Evolutionary conservation across 1,140 invertebrate genomes (phyloP), one percentile per base, ranked within the genome.

Genomic region (Cydia splendana): DNA sequence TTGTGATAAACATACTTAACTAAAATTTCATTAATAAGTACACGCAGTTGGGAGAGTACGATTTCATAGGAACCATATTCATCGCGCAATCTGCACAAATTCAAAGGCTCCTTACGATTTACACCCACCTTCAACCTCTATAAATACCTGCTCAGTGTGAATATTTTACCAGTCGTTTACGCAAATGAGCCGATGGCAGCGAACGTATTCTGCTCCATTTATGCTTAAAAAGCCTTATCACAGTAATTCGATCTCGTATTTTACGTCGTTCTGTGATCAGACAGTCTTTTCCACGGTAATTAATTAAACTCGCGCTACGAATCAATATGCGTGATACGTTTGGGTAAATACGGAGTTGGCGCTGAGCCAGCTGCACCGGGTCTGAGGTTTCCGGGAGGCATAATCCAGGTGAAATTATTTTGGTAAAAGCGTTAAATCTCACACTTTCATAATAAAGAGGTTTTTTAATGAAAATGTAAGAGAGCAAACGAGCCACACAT

Each of bases 281-380:
- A 6, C 67, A 15, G 65, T 69, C 30, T 45, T 71, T 71, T 71
- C 67, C 67, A 5, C n/a, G 67, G 30, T 38, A 71, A 71, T 71
- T 71, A 71, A 71, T 71, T 71, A 71, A 71, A 18, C 65, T 20
- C 30, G n/a, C 67, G 67, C 30, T 38, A 18, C 67, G 67, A 71
- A 71, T 71, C 67, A 71, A 71, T 71, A 71, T 71, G 67, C 67
- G 67, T 71, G 67, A 71, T 71, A 71, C 67, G 34, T 71, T 42
- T 38, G n/a, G n/a, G 57, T 62, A 62, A 62, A 62, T 62, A 62
- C 65, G n/a, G n/a, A n/a, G 34, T 38, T 71, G 67, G 67, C 67
- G 15, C 67, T 9, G 67, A 34, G 67, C 67, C 67, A 71, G 34
- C n/a, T 71, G 67, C 18, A 18, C 2, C 67, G 65, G 20, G 24